Evolutionary conservation across 2,888 invertebrate species (phyloP), one percentile per base, ranked within the genome.

Genomic region (Erynnis tages): DNA sequence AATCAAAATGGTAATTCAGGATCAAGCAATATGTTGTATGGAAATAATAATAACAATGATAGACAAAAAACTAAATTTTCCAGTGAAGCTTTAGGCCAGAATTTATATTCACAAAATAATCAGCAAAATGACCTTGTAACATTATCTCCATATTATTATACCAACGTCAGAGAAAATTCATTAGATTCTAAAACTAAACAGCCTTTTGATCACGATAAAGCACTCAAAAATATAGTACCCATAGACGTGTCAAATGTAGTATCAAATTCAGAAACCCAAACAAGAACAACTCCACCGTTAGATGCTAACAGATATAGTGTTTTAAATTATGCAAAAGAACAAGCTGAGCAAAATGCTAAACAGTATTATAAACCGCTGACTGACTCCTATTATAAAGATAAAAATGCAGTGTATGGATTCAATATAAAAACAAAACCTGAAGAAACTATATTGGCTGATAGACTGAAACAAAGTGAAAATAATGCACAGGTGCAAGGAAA

Each of bases 121-220:
- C 54, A 66, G 1, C 82, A 79, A 61, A 66, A 69, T 53, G 86
- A 88, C 54, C 65, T 82, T 48, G 74, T 85, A 7, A 85, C 85
- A 11, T 78, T 73, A 11, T 74, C 79, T 13, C 85, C 88, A 7
- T 81, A 76, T 60, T 81, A 70, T 55, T 73, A 75, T 54, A 53
- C 67, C 8, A 79, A 72, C 61, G 57, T 71, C 1, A 74, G 71
- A 57, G 82, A 84, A 57, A 73, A 63, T 54, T 65, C 55, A 21
- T 27, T 66, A 27, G 83, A 86, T 10, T 69, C 63, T 8, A 86
- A 81, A 61, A 57, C 67, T 29, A 84, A 87, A 62, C 76, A 73
- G 56, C 75, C 79, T 0, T 90, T 90, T 63, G 90, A 90, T 62
- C 89, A 90, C 49, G 84, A 85, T 27, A 90, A 86, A 60, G 89